Evolutionary conservation across 2,888 invertebrate genomes (phyloP).

Genomic region (Andrena marginata): DNA sequence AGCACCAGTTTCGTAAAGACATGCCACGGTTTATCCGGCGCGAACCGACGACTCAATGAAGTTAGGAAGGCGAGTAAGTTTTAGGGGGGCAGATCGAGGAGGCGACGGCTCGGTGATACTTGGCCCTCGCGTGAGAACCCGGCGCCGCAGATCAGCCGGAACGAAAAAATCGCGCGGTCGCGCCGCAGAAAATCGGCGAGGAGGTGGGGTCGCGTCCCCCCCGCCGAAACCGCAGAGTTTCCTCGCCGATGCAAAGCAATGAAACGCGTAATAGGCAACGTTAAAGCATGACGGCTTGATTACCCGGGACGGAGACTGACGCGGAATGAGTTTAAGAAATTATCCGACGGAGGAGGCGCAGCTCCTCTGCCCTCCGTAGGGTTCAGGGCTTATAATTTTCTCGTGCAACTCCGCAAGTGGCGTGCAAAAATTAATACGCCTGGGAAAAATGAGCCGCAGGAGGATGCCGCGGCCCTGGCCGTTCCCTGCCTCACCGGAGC

Average conservation of each 20-base stretch:
- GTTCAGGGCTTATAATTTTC: slow-evolving; percentile 55
- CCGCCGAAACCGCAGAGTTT: slow-evolving; percentile 43
- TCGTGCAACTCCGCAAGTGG: slow-evolving; percentile 49
- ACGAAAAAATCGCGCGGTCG: not conserved
- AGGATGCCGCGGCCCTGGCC: slow-evolving; percentile 10
- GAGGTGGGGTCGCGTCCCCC: slow-evolving; percentile 6
- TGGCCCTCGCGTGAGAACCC: too few relatives aligned
- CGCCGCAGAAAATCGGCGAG: not conserved
- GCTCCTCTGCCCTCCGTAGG: slow-evolving; percentile 28
- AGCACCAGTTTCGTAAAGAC: slow-evolving; percentile 58
- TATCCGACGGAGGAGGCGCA: slow-evolving; percentile 40
- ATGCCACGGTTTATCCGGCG: slow-evolving; percentile 18
- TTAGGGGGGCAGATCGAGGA: too few relatives aligned
- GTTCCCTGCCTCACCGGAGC: not conserved
- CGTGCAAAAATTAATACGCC: slow-evolving; percentile 57
- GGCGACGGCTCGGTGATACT: too few relatives aligned
- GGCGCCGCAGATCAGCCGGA: too few relatives aligned
- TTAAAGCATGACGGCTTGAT: slow-evolving; percentile 60
- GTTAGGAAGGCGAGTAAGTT: not conserved
- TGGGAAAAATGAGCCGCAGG: not conserved
- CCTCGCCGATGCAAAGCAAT: slow-evolving; percentile 34
- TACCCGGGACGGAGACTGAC: slow-evolving; percentile 54
- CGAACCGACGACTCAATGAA: slow-evolving; percentile 26
- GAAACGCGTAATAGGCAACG: slow-evolving; percentile 49
- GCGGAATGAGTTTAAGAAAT: slow-evolving; percentile 61